These are phyloP conservation scores for Parnassius mnemosyne DNA, from an alignment of 2,888 invertebrate species.

Conservation along the genomic window DNA sequence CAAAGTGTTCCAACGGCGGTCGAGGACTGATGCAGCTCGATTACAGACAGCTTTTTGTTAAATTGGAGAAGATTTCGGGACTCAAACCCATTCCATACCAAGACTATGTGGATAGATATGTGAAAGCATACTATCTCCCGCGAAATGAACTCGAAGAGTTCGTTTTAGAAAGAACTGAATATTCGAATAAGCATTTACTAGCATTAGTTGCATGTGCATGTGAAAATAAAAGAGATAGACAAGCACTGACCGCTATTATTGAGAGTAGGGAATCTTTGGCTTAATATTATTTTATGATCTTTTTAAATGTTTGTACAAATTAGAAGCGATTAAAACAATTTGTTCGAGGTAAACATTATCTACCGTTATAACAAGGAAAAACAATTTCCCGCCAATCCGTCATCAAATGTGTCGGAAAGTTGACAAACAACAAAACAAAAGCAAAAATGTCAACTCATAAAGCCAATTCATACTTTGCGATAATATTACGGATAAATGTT, in stretches of 20 bases:
- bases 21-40: constrained; percentile 98
- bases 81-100: constrained; percentile 92
- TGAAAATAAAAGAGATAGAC: constrained; percentile 92
- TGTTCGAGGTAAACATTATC: too few species aligned
- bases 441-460: too few species aligned
- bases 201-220: constrained; percentile 92
- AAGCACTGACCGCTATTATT: constrained; percentile 86
- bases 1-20: constrained; percentile 97
- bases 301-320: too few species aligned
- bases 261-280: constrained; percentile 79
- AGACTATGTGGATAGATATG: constrained; percentile 95
- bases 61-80: constrained; percentile 92
- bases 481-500: too few species aligned
- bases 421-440: too few species aligned
- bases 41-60: constrained; percentile 95
- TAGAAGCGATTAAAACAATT: too few species aligned
- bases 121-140: constrained; percentile 97
- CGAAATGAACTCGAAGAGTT: constrained; percentile 93
- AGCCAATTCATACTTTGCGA: too few species aligned
- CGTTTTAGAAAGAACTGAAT: constrained; percentile 92
- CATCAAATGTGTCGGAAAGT: too few species aligned
- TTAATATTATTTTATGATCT: constrained; percentile 9
- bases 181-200: constrained; percentile 92
- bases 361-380: too few species aligned
- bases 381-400: too few species aligned